These are phyloP conservation scores for Danio albolineatus DNA, from an alignment of 2,797 vertebrate species.

Conservation along the genomic window DNA sequence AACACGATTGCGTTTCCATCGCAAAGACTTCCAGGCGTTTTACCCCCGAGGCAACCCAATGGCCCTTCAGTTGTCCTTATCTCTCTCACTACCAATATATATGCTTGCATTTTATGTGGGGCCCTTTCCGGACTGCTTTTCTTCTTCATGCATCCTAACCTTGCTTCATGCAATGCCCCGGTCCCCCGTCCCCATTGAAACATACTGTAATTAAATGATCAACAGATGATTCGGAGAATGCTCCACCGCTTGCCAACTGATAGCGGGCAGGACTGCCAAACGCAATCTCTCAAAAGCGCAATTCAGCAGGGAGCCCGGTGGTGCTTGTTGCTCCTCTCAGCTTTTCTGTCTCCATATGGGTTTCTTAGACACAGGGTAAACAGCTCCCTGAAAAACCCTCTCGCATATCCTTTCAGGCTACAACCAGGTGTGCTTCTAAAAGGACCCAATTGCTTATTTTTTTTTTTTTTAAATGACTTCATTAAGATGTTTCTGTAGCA, in stretches of 20 bases:
- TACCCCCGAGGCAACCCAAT: constrained; percentile 24
- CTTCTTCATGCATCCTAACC: not conserved
- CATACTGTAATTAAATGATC: constrained; percentile 73
- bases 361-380: constrained; percentile 57
- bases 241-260: constrained; percentile 65
- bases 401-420: constrained; percentile 27
- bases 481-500: constrained; percentile 29
- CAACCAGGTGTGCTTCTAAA: constrained; percentile 50
- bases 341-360: constrained; percentile 57
- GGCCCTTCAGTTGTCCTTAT: constrained; percentile 42
- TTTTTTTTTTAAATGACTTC: constrained; percentile 39
- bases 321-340: constrained; percentile 60
- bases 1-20: constrained; percentile 31
- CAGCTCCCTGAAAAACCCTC: constrained; percentile 42
- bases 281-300: constrained; percentile 63
- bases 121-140: not conserved
- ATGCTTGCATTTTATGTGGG: not conserved
- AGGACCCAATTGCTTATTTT: constrained; percentile 28
- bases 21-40: constrained; percentile 24
- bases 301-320: constrained; percentile 60
- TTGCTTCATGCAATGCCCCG: constrained; percentile 35
- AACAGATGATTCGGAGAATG: constrained; percentile 69
- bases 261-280: constrained; percentile 67
- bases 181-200: constrained; percentile 58
- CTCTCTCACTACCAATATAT: constrained; percentile 38